A percentile compares a stretch with the other conserved stretches of the same genome.
Conservation (phyloP, 2,113 vertebrate genomes). For the Chinchilla lanigera region DNA sequence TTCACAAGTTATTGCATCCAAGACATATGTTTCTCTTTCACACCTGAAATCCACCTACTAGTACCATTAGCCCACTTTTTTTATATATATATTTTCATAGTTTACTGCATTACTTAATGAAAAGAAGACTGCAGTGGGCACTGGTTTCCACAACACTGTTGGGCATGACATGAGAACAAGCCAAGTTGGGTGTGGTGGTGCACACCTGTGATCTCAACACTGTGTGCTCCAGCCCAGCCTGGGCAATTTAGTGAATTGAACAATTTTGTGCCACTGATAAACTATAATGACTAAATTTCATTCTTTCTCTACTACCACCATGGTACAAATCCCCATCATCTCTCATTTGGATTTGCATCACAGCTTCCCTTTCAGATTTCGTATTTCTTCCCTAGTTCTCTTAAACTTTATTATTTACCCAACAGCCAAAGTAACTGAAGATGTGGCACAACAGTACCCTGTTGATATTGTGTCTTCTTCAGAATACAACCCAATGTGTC, state of each 20-base stretch:
- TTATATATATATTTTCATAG: neutral
- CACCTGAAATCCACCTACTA: neutral
- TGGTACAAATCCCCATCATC: neutral
- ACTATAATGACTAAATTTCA: neutral
- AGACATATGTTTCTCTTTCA: neutral
- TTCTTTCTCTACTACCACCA: neutral
- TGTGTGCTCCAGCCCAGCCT: neutral
- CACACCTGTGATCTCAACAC: neutral
- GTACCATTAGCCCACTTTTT: no score
- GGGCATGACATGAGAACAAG: neutral
- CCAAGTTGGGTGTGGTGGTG: neutral
- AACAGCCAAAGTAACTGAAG: neutral
- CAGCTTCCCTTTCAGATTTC: neutral
- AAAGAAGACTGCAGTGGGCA: neutral
- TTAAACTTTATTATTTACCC: neutral
- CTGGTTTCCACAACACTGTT: neutral
- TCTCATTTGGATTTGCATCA: neutral
- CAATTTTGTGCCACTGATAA: neutral
- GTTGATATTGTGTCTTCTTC: neutral
- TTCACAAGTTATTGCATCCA: neutral
- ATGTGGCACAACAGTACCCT: neutral
- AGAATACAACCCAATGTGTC: neutral
- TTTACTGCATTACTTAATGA: accelerated
- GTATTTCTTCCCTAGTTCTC: neutral
- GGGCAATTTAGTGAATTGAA: no score